Base-by-base conservation (phyloP, 2,888 invertebrate species). In the Synergus gifuensis region DNA sequence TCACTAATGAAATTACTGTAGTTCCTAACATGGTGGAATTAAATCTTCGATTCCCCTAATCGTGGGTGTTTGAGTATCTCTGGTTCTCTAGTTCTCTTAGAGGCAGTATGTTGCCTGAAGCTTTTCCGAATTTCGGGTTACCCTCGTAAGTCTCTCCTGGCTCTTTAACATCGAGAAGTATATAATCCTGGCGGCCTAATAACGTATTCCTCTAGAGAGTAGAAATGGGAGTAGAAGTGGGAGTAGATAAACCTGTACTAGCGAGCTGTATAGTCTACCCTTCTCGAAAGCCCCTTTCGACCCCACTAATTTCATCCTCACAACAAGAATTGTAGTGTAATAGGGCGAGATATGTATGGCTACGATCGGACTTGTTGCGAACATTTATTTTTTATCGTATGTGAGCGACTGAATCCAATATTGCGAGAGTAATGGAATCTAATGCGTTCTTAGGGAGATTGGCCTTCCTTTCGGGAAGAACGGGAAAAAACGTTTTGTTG, bases 111-210 rank as follows among this genome's bases (percentile, higher is more conserved):
- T 80, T 63, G 46, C 67, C 46, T 14, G 36, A 36, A 64, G 58
- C 67, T 40, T 63, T 76, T 49, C 69, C 60, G 76, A 66, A 78
- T 79, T 76, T 67, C 76, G 58, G 81, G 28, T 64, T 67, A 80
- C 82, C 78, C 81, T 81, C 76, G 76, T 76, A 76, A 81, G 67
- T 81, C 66, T 54, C 76, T 78, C 79, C 22, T 77, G 69, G 66
- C 82, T 83, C 80, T 82, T 81, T 83, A 60, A 80, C 83, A 85
- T 85, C 85, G 85, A 86, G 86, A 86, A 88, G 88, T 87, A 89
- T 89, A 87, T 88, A 89, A 89, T 88, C 87, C 88, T 87, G 84
- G 84, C 86, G 88, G 87, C 86, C 88, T 89, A 89, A 89, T 89
- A 89, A 88, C 87, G 87, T 89, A 89, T 88, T 88, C 88, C 89